Conservation (phyloP, 1,140 invertebrate genomes). For the Frieseomelitta varia region DNA sequence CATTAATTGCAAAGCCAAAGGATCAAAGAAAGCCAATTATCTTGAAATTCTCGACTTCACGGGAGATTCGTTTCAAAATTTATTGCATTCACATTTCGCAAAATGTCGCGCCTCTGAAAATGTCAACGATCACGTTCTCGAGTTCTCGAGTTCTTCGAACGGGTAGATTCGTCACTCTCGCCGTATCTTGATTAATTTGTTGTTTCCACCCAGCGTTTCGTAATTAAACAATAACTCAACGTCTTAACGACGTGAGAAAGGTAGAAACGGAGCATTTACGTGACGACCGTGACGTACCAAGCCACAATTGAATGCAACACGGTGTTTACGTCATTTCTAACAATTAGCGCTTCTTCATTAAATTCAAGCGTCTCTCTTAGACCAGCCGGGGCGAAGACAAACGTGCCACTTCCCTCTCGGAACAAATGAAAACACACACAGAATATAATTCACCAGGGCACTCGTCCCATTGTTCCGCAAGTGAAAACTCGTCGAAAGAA, state of each 20-base stretch:
- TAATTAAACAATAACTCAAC: background rate
- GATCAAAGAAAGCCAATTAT: too few relatives aligned
- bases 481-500: background rate
- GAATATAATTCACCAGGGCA: background rate
- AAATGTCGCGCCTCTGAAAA: background rate
- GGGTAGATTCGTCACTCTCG: background rate
- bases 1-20: too few relatives aligned
- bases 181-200: background rate
- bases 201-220: background rate
- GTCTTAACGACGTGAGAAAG: background rate
- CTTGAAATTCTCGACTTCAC: background rate
- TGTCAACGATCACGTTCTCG: background rate
- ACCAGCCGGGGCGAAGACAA: background rate
- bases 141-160: background rate
- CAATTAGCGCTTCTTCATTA: conserved; percentile 22
- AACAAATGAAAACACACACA: background rate
- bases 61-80: background rate
- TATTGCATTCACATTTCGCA: background rate
- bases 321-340: background rate
- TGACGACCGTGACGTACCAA: background rate
- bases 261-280: background rate
- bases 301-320: background rate
- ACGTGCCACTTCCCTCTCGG: background rate
- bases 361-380: background rate
- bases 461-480: background rate